phyloP scores from a whole-genome alignment of 1,140 invertebrate species.

The Drosophila ficusphila region DNA sequence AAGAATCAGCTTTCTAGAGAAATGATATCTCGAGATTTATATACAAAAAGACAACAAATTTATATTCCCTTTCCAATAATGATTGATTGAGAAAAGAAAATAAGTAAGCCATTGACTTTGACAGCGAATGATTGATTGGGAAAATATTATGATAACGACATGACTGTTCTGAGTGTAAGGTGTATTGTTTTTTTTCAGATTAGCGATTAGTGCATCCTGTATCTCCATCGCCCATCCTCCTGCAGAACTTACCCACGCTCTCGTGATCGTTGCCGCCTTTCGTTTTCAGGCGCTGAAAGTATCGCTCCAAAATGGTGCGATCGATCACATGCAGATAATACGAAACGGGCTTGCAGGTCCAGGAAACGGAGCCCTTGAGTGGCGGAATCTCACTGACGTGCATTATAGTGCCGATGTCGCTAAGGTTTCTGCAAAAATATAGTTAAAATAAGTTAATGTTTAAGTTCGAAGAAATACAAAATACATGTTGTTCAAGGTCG shows the following conservation, averaged over 20 bases:
- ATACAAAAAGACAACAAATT: not conserved
- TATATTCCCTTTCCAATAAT: not conserved
- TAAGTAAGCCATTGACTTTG: slow-evolving; percentile 17
- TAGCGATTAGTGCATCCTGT: slow-evolving; percentile 12
- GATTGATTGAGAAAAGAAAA: slow-evolving; percentile 11
- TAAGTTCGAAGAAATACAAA: too few relatives aligned
- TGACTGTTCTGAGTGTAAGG: slow-evolving; percentile 14
- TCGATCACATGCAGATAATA: slow-evolving; percentile 99
- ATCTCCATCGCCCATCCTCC: not conserved
- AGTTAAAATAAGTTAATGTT: not conserved
- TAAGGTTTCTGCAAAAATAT: slow-evolving; percentile 85
- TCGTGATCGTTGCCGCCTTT: slow-evolving; percentile 90
- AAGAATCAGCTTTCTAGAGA: too few relatives aligned
- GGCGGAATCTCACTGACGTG: slow-evolving; percentile 98
- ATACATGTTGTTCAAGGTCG: not conserved
- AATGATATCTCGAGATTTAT: too few relatives aligned
- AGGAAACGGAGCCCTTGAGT: slow-evolving; percentile 97
- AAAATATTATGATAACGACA: not conserved
- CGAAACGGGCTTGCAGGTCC: slow-evolving; percentile 98
- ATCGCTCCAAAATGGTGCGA: slow-evolving; percentile 97
- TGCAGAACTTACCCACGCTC: slow-evolving; percentile 74
- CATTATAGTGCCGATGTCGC: slow-evolving; percentile 99
- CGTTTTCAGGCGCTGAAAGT: slow-evolving; percentile 96
- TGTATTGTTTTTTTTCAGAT: slow-evolving; percentile 12
- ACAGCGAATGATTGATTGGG: slow-evolving; percentile 11